Evolutionary conservation across 2,113 vertebrate genomes (phyloP).

Genomic region (Mus musculus): GRCm39 chr16:89231501-89232000

Average conservation of each 20-base stretch:
- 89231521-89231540: too few relatives aligned
- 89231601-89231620: too few relatives aligned
- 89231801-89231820: not conserved
- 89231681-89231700: not conserved
- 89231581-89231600: too few relatives aligned
- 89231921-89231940: not conserved
- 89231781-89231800: not conserved
- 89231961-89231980: not conserved
- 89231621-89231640: too few relatives aligned
- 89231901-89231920: too few relatives aligned
- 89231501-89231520: too few relatives aligned
- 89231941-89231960: not conserved
- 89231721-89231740: not conserved
- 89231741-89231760: not conserved
- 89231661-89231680: too few relatives aligned
- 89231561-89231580: too few relatives aligned
- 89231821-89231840: not conserved
- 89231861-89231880: too few relatives aligned
- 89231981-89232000: not conserved
- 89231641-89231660: too few relatives aligned
- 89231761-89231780: not conserved
- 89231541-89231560: too few relatives aligned
- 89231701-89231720: not conserved
- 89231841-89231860: not conserved
- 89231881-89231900: not conserved